Conservation (phyloP, 2,113 vertebrate genomes). For the Corynorhinus townsendii region DNA sequence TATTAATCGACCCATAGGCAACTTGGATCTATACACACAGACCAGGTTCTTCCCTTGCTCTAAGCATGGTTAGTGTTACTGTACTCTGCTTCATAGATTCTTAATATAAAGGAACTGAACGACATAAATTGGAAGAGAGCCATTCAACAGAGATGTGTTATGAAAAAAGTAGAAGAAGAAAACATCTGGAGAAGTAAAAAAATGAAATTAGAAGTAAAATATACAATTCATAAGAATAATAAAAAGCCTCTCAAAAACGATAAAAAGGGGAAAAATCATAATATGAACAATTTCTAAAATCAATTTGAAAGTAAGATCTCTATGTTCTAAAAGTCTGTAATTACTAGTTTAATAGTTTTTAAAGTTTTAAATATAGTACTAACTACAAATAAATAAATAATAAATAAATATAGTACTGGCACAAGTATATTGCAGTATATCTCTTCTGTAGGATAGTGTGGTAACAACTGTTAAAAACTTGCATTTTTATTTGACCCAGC, state of each 20-base stretch:
- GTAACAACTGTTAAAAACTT: background rate
- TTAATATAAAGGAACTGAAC: background rate
- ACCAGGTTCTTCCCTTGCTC: background rate
- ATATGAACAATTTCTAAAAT: conserved; percentile 11
- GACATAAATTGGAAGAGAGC: background rate
- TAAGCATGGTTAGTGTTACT: background rate
- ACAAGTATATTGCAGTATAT: background rate
- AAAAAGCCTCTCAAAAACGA: background rate
- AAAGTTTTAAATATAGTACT: conserved; percentile 6
- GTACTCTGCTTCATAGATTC: background rate
- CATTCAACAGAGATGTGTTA: background rate
- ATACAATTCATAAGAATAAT: background rate
- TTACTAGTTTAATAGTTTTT: background rate
- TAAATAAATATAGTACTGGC: background rate
- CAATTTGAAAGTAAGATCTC: background rate
- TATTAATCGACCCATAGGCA: background rate
- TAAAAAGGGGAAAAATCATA: background rate
- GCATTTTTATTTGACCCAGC: conserved; percentile 2
- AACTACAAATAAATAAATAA: background rate
- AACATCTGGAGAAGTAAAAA: background rate
- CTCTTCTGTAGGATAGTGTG: background rate
- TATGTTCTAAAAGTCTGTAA: background rate
- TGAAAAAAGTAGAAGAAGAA: conserved; percentile 32
- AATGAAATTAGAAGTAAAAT: conserved; percentile 7
- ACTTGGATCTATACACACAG: background rate